phyloP scores from a whole-genome alignment of 2,797 vertebrate genomes.

The Rhincodon typus region DNA sequence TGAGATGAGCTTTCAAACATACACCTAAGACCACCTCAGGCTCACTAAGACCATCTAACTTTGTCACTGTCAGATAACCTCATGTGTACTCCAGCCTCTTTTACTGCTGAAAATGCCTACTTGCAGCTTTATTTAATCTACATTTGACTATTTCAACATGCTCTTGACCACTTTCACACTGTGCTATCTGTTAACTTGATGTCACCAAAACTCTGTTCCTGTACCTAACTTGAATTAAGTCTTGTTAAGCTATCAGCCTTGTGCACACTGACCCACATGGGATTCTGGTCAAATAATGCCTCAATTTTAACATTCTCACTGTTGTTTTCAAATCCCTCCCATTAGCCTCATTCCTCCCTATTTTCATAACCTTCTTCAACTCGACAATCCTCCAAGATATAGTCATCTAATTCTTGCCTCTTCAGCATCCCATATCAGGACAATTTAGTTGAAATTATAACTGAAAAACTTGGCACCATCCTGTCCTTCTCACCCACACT shows the following conservation, averaged over 20 bases:
- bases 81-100: background rate
- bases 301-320: background rate
- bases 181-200: background rate
- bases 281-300: too few relatives aligned
- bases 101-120: background rate
- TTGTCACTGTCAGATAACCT: background rate
- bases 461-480: background rate
- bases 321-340: background rate
- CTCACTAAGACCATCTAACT: background rate
- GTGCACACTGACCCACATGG: too few relatives aligned
- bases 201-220: background rate
- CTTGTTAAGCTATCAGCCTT: too few relatives aligned
- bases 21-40: background rate
- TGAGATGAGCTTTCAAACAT: background rate
- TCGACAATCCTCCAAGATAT: background rate
- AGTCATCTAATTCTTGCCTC: background rate
- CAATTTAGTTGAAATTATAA: slow-evolving; percentile 12
- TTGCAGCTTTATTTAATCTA: background rate
- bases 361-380: background rate
- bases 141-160: background rate
- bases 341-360: background rate
- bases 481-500: background rate
- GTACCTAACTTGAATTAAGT: too few relatives aligned
- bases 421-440: background rate
- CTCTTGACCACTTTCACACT: background rate